Evolutionary conservation across 2,113 vertebrate genomes (phyloP).

Genomic region (Brevimyrus niger): DNA sequence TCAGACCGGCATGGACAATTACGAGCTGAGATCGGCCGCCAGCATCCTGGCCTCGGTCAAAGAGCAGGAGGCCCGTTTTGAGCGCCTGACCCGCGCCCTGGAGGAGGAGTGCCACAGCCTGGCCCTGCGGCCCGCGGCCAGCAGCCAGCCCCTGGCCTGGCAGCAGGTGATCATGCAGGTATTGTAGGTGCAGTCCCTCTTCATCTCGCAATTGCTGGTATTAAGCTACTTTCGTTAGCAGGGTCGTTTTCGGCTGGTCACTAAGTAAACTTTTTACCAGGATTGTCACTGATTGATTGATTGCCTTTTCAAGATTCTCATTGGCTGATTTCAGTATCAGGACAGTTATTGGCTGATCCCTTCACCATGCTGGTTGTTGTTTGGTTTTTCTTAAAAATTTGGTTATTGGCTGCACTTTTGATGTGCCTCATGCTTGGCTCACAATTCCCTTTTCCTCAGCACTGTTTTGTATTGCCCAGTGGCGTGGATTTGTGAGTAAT

Average conservation of each 20-base stretch:
- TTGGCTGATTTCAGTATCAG: background rate
- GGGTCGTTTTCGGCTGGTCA: background rate
- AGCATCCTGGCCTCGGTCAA: slow-evolving; percentile 78
- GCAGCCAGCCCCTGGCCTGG: slow-evolving; percentile 67
- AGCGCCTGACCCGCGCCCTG: slow-evolving; percentile 68
- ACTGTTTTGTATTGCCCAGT: background rate
- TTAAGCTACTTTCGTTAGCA: background rate
- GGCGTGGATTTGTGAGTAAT: background rate
- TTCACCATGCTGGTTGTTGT: background rate
- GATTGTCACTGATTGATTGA: background rate
- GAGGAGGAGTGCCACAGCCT: slow-evolving; percentile 73
- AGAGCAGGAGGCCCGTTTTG: slow-evolving; percentile 75
- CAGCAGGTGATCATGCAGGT: slow-evolving; percentile 78
- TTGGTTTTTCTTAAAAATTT: background rate
- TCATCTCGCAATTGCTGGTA: background rate
- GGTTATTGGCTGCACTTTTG: background rate
- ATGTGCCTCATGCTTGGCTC: background rate
- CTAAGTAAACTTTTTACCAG: background rate
- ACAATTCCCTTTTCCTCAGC: background rate
- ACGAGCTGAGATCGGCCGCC: slow-evolving; percentile 68
- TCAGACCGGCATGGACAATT: slow-evolving; percentile 65
- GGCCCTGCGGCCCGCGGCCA: slow-evolving; percentile 63
- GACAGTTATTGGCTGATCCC: background rate
- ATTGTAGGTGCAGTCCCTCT: slow-evolving; percentile 16
- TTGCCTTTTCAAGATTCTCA: background rate